Conservation (phyloP, 2,113 vertebrate genomes). For the Gymnarchus niloticus region DNA sequence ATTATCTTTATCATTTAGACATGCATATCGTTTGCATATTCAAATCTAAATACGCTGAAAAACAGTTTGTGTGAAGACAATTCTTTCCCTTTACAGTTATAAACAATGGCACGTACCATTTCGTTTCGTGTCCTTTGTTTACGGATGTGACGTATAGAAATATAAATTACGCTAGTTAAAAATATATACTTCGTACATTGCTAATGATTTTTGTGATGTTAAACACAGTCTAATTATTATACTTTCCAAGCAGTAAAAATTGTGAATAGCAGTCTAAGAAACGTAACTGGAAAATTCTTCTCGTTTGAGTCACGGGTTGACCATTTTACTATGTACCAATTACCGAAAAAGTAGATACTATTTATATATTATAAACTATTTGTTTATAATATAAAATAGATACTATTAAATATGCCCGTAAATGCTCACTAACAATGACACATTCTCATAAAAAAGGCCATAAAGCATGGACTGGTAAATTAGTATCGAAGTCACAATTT, state of each 20-base stretch:
- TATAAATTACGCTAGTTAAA: neutral
- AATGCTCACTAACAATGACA: neutral
- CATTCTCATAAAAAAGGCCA: neutral
- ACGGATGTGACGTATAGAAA: conserved; percentile 49
- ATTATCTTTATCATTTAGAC: neutral
- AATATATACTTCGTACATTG: neutral
- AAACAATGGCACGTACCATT: conserved; percentile 40
- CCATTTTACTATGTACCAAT: too few relatives aligned
- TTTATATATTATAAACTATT: too few relatives aligned
- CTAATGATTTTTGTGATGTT: neutral
- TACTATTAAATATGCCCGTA: neutral
- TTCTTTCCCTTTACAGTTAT: neutral
- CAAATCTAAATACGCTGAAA: neutral
- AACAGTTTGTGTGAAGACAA: neutral
- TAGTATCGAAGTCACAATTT: neutral
- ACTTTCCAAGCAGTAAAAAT: neutral
- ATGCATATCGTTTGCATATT: conserved; percentile 18
- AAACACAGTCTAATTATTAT: neutral
- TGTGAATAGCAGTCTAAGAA: neutral
- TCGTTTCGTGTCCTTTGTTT: conserved; percentile 49
- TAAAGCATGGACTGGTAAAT: neutral
- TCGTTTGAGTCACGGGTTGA: neutral
- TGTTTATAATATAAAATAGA: neutral
- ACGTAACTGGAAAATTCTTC: neutral
- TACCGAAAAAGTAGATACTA: too few relatives aligned